A percentile compares a stretch with the other conserved stretches of the same genome.
These are phyloP conservation scores for Enteromius treurensis DNA, from an alignment of 2,797 vertebrate species.

Conservation along the genomic window DNA sequence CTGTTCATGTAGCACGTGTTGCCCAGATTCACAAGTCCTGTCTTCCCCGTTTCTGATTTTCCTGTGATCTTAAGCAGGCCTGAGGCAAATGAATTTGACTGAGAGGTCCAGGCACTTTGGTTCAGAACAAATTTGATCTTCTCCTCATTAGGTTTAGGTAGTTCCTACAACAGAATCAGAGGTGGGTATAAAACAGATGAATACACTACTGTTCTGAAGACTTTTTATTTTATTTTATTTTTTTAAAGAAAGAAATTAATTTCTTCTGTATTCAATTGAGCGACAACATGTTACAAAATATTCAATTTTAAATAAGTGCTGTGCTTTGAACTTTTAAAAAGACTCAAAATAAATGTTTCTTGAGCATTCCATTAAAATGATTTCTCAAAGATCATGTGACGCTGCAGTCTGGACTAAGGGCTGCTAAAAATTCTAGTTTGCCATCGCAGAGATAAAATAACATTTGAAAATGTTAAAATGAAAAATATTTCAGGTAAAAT, in stretches of 20 bases:
- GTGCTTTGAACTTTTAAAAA: background rate
- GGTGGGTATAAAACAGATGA: background rate
- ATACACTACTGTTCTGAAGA: background rate
- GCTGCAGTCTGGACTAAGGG: background rate
- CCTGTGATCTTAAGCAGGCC: constrained; percentile 88
- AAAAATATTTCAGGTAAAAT: background rate
- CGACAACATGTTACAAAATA: background rate
- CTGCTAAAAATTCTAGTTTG: background rate
- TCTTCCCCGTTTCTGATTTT: constrained; percentile 98
- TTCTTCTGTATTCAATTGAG: background rate
- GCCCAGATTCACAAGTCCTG: constrained; percentile 95
- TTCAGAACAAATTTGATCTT: constrained; percentile 94
- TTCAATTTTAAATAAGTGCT: background rate
- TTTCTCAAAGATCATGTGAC: background rate
- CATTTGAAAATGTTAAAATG: background rate
- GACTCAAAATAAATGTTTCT: background rate
- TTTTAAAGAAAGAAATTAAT: background rate
- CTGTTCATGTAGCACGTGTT: constrained; percentile 99
- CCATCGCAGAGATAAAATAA: background rate
- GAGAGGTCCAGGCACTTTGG: constrained; percentile 99
- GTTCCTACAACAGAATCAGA: constrained; percentile 76
- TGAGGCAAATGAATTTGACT: constrained; percentile 90
- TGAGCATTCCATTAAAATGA: background rate
- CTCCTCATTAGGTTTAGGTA: constrained; percentile 92
- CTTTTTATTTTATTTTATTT: background rate